These are phyloP conservation scores for Hypomecis punctinalis DNA, from an alignment of 2,888 invertebrate genomes.

Conservation along the genomic window DNA sequence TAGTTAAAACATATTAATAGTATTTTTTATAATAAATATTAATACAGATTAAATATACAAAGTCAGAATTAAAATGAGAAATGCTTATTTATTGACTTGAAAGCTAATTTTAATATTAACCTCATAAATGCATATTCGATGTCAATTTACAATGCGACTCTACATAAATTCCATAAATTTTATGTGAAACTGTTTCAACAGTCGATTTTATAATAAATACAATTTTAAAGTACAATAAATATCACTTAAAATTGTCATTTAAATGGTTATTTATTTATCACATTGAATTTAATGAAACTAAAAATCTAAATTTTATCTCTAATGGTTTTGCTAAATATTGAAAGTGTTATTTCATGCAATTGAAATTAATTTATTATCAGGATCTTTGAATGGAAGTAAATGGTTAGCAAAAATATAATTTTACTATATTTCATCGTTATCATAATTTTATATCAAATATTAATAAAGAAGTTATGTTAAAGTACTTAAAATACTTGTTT, in stretches of 20 bases:
- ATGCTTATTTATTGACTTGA: background rate
- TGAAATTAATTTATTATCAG: slow-evolving; percentile 1
- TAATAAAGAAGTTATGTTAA: slow-evolving; percentile 2
- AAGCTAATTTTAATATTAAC: slow-evolving; percentile 3
- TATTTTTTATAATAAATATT: too few relatives aligned
- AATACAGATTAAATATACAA: too few relatives aligned
- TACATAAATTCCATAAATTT: background rate
- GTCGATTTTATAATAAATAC: background rate
- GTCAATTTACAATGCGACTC: background rate
- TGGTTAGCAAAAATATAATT: background rate
- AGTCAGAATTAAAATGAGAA: background rate
- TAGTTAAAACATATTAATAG: too few relatives aligned
- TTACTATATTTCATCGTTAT: slow-evolving; percentile 6
- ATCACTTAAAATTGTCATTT: slow-evolving; percentile 1
- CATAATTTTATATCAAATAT: slow-evolving; percentile 4
- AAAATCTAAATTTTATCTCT: slow-evolving; percentile 3
- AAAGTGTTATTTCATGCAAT: background rate
- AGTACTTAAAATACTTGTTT: slow-evolving; percentile 5
- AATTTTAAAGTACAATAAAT: slow-evolving; percentile 1
- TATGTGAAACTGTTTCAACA: background rate
- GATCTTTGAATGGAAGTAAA: slow-evolving; percentile 3
- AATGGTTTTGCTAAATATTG: background rate
- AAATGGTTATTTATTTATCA: slow-evolving; percentile 5
- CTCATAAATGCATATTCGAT: background rate
- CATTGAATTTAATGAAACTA: slow-evolving; percentile 1